phyloP scores from a whole-genome alignment of 2,888 invertebrate genomes.

The Nudaria mundana region DNA sequence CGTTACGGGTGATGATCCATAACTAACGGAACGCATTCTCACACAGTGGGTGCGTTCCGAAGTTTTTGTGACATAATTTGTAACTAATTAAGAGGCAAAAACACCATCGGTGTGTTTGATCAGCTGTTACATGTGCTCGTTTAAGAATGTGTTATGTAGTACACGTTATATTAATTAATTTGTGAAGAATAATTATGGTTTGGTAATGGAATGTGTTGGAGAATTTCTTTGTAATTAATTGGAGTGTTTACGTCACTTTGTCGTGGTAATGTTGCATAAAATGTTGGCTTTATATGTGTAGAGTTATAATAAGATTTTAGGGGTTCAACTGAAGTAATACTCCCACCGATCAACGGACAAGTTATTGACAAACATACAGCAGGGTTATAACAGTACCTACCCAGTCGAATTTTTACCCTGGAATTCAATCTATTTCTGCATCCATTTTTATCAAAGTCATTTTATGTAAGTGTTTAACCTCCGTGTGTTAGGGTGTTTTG shows the following conservation, averaged over 20 bases:
- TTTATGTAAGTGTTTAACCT: too few species aligned
- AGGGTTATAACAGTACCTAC: too few species aligned
- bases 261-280: neutral
- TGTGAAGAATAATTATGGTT: slow-evolving; percentile 28
- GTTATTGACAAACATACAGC: too few species aligned
- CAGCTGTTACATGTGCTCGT: slow-evolving; percentile 32
- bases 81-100: slow-evolving; percentile 63
- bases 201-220: slow-evolving; percentile 15
- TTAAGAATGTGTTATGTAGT: slow-evolving; percentile 29
- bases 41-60: slow-evolving; percentile 13
- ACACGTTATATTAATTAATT: slow-evolving; percentile 44
- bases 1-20: slow-evolving; percentile 40
- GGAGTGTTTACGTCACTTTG: slow-evolving; percentile 8
- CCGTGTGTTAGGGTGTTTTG: too few species aligned
- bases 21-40: slow-evolving; percentile 40
- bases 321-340: neutral
- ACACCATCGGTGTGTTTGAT: slow-evolving; percentile 44
- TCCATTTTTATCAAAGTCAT: too few species aligned
- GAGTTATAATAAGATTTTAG: too few species aligned
- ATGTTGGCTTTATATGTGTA: neutral
- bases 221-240: slow-evolving; percentile 24
- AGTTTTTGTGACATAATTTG: slow-evolving; percentile 64
- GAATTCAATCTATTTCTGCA: too few species aligned
- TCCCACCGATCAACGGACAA: too few species aligned
- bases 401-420: too few species aligned